Percentiles rank a stretch among this genome's conserved stretches.
phyloP scores from a whole-genome alignment of 2,113 vertebrate genomes.

The Nicator chloris region DNA sequence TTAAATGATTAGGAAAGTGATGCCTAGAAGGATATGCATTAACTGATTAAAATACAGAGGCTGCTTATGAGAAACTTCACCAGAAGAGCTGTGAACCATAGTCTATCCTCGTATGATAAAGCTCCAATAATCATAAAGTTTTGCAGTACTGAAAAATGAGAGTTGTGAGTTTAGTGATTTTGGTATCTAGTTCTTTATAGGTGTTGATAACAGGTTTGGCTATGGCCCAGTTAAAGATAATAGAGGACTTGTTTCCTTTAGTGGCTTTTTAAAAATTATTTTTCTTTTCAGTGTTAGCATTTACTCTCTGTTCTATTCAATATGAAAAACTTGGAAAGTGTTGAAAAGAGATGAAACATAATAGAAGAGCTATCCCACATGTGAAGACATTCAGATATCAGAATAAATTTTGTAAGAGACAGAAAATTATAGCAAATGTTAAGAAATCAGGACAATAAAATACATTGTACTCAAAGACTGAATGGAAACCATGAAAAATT shows the following conservation, averaged over 20 bases:
- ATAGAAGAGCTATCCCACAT: neutral
- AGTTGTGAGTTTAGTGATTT: neutral
- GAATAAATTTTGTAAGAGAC: neutral
- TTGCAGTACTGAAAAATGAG: neutral
- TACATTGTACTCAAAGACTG: neutral
- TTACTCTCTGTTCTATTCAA: neutral
- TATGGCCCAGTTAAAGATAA: neutral
- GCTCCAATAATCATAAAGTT: neutral
- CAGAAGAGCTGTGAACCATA: neutral
- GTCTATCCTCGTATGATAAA: neutral
- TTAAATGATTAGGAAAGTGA: neutral
- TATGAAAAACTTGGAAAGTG: neutral
- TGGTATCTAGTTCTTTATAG: neutral
- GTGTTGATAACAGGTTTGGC: neutral
- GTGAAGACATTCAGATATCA: neutral
- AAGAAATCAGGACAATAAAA: neutral
- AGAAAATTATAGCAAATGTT: neutral
- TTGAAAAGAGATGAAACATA: neutral
- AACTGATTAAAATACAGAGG: neutral
- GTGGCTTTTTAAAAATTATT: neutral
- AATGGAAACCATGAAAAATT: neutral
- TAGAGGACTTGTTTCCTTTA: neutral
- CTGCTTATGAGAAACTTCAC: neutral
- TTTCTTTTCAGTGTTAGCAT: neutral
- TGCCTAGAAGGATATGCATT: neutral